Percentiles rank a stretch among this genome's conserved stretches.
phyloP scores from a whole-genome alignment of 2,113 vertebrate species.

The Syrmaticus mikado region DNA sequence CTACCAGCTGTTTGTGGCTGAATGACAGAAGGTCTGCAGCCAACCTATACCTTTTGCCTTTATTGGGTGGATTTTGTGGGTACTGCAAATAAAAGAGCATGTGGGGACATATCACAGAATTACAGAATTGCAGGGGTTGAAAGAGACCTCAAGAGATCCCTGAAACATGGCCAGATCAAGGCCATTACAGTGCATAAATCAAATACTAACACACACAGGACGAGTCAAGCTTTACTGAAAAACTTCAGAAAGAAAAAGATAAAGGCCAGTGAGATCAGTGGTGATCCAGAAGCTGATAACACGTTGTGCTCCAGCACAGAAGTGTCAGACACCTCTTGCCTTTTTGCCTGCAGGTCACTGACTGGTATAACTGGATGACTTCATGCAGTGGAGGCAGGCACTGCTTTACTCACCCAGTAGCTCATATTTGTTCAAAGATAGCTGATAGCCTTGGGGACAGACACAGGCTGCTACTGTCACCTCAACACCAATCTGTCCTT shows the following conservation, averaged over 20 bases:
- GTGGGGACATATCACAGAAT: background rate
- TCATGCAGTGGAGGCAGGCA: background rate
- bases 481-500: background rate
- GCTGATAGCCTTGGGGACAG: background rate
- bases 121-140: no score
- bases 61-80: background rate
- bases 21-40: slow-evolving; percentile 8
- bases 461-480: background rate
- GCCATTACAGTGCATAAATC: background rate
- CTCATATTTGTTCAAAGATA: background rate
- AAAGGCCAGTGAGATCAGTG: background rate
- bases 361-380: background rate
- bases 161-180: background rate
- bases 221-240: background rate
- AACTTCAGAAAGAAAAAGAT: background rate
- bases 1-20: slow-evolving; percentile 55
- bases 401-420: background rate
- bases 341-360: background rate
- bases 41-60: background rate
- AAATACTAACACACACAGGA: background rate
- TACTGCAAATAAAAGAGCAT: background rate
- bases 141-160: no score
- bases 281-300: background rate
- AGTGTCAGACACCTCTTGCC: background rate
- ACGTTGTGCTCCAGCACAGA: background rate